Conservation (phyloP, 2,888 invertebrate species). For the Temnothorax unifasciatus region DNA sequence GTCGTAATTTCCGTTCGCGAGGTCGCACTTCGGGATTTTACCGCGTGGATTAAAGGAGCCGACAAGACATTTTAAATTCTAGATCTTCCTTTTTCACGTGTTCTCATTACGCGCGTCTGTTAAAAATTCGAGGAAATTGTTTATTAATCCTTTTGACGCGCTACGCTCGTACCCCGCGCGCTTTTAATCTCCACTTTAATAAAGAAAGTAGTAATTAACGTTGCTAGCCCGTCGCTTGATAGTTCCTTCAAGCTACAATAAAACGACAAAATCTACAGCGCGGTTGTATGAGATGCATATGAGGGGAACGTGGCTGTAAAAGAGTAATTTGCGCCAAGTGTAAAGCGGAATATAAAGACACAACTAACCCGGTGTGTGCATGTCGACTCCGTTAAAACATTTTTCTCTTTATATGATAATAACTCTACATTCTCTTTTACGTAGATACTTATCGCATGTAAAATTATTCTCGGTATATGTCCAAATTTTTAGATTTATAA, state of each 20-base stretch:
- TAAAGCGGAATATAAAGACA: constrained; percentile 31
- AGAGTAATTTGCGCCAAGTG: constrained; percentile 36
- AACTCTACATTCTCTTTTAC: neutral
- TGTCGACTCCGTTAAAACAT: constrained; percentile 29
- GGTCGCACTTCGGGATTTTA: constrained; percentile 45
- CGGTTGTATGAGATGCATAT: constrained; percentile 10
- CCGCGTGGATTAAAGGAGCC: constrained; percentile 40
- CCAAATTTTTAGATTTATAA: neutral
- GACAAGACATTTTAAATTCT: constrained; percentile 41
- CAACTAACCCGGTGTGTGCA: neutral
- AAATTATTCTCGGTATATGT: neutral
- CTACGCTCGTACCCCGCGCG: constrained; percentile 21
- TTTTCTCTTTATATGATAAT: constrained; percentile 18
- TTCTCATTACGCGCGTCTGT: constrained; percentile 28
- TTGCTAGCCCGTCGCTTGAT: constrained; percentile 30
- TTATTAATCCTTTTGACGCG: constrained; percentile 49
- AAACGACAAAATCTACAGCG: constrained; percentile 40
- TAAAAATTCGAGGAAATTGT: constrained; percentile 54
- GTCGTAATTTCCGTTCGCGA: constrained; percentile 65
- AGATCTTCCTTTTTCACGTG: neutral
- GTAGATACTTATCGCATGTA: neutral
- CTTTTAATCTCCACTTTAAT: constrained; percentile 54
- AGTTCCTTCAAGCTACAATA: constrained; percentile 50
- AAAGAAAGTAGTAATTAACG: constrained; percentile 56
- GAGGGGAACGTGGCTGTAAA: constrained; percentile 32